A percentile compares a stretch with the other conserved stretches of the same genome.
Conservation (phyloP, 2,888 invertebrate genomes). For the Yponomeuta evonymella region DNA sequence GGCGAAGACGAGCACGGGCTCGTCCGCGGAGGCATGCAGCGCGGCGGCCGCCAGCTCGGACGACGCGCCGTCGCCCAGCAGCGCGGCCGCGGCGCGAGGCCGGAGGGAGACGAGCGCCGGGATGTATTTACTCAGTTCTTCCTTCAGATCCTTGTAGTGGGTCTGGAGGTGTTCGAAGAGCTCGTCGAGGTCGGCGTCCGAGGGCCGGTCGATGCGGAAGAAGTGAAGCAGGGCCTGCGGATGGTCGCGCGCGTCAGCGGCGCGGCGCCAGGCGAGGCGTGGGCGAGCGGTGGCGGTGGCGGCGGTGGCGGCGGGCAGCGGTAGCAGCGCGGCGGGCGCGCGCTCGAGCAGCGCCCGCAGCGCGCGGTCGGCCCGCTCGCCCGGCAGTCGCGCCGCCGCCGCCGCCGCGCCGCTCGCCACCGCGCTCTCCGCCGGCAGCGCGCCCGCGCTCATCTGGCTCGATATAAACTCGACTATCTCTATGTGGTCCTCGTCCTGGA, state of each 20-base stretch:
- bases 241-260: constrained; percentile 28
- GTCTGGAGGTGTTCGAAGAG: constrained; percentile 51
- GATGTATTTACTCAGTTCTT: constrained; percentile 15
- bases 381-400: constrained; percentile 36
- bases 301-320: constrained; percentile 23
- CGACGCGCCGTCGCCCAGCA: constrained; percentile 38
- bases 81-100: constrained; percentile 41
- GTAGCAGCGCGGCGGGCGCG: constrained; percentile 36
- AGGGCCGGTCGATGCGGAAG: constrained; percentile 45
- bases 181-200: constrained; percentile 50
- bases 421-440: constrained; percentile 53
- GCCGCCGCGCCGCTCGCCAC: constrained; percentile 41
- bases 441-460: constrained; percentile 50
- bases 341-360: constrained; percentile 40
- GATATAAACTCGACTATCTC: constrained; percentile 61
- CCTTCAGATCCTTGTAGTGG: constrained; percentile 30
- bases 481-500: constrained; percentile 53
- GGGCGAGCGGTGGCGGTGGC: constrained; percentile 42
- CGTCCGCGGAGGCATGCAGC: constrained; percentile 29
- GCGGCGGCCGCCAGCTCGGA: constrained; percentile 30
- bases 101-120: constrained; percentile 36
- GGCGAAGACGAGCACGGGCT: constrained; percentile 42
- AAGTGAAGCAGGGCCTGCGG: constrained; percentile 43
- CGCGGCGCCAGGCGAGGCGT: constrained; percentile 42
- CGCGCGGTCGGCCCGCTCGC: constrained; percentile 57